Evolutionary conservation across 2,888 invertebrate genomes (phyloP), one percentile per base, ranked within the genome.

Genomic region (Palloptera scutellata): DNA sequence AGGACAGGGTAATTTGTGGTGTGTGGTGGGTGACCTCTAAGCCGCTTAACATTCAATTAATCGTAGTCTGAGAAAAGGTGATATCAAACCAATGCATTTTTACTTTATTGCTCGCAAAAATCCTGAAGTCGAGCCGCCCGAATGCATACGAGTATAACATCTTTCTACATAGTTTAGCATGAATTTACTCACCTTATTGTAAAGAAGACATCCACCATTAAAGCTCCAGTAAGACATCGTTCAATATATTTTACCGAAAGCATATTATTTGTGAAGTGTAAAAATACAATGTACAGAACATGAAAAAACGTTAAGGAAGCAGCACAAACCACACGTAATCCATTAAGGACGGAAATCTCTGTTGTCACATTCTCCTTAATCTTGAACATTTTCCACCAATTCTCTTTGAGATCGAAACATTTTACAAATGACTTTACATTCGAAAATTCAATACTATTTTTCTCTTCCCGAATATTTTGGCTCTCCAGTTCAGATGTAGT

Each of bases 271-370:
- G 81, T 78, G 1, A 83, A 79, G 0, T 82, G 80, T 12, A 80
- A 84, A 72, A 82, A 83, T 80, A 82, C 82, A 73, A 79, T 84
- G 84, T 84, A 84, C 45, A 80, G 74, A 40, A 84, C 79, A 68
- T 84, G 84, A 68, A 84, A 84, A 5, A 80, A 70, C 77, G 84
- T 78, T 12, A 84, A 83, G 79, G 81, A 83, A 51, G 83, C 75
- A 68, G 83, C 83, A 3, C 80, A 80, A 1, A 84, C 75, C 0
- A 83, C 82, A 40, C 84, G 74, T 42, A 84, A 64, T 0, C 84
- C 84, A 72, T 84, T 81, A 72, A 84, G 81, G 1, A 83, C 75
- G 1, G 83, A 83, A 41, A 84, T 83, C 51, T 81, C 78, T 19
- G 73, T 73, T 1, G 75, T 45, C 1, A 68, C 40, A 13, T 75